Conservation (phyloP, 2,113 vertebrate genomes). For the Actenoides lindsayi region DNA sequence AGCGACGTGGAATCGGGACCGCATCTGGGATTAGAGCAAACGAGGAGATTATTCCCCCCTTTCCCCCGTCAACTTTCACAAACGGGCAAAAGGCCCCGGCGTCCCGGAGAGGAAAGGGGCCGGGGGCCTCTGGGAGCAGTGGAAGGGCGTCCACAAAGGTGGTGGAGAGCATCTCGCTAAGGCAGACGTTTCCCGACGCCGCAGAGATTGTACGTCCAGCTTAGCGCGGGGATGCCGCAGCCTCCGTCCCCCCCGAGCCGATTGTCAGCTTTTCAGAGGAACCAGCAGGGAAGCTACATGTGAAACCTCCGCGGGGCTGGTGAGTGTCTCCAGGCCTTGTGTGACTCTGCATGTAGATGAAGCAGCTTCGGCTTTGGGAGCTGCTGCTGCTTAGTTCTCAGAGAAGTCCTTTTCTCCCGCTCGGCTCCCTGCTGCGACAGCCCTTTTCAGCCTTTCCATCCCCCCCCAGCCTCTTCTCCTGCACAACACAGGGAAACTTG, state of each 20-base stretch:
- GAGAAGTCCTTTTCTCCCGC: conserved; percentile 86
- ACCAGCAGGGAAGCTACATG: conserved; percentile 80
- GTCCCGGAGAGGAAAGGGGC: neutral
- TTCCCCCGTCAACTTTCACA: conserved; percentile 2
- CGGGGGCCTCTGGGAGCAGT: conserved; percentile 24
- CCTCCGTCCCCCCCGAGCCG: conserved; percentile 56
- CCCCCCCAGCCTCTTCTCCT: conserved; percentile 71
- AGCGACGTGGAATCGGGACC: neutral
- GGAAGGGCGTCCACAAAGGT: conserved; percentile 18
- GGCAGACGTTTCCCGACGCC: conserved; percentile 41
- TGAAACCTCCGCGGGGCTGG: conserved; percentile 73
- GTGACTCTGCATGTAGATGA: conserved; percentile 98
- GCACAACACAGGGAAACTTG: conserved; percentile 76
- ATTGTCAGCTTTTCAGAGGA: conserved; percentile 79
- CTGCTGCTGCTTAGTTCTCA: conserved; percentile 90
- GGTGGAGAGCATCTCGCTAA: conserved; percentile 36
- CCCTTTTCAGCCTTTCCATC: conserved; percentile 87
- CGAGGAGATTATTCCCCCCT: neutral
- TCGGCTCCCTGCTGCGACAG: conserved; percentile 91
- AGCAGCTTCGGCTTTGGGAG: conserved; percentile 83
- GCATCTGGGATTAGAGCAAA: neutral
- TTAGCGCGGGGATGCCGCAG: conserved; percentile 51
- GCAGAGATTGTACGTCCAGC: conserved; percentile 60
- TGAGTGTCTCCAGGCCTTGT: conserved; percentile 83
- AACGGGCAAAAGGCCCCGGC: conserved; percentile 36